Base-by-base conservation (phyloP, 2,888 invertebrate genomes). In the Hypena proboscidalis region DNA sequence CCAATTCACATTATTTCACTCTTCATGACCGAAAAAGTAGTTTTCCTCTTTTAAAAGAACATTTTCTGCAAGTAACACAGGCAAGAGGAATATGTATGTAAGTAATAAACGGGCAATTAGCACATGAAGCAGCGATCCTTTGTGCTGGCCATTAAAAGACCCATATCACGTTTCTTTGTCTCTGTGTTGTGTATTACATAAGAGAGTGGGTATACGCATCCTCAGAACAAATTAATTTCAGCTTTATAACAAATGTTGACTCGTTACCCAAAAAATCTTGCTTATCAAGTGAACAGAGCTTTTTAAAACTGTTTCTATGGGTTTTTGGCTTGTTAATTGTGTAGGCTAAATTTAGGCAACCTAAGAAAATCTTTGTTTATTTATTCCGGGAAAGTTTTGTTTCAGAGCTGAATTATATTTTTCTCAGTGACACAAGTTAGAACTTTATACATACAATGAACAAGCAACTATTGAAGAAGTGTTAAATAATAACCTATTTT, bases 151-250 rank as follows among this genome's bases (percentile, higher is more conserved):
- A 77, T 83, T 84, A 80, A 70, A 67, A 71, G 72, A 84, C 83
- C 83, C 85, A 80, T 80, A 81, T 84, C 86, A 86, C 80, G 81
- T 80, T 80, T 81, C 85, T 85, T 80, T 86, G 80, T 74, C 72
- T 71, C 68, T 70, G 71, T 69, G 61, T 40, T 70, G 67, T 69
- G 71, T 69, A 62, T 43, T 47, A 66, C 57, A 58, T 68, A 63
- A 63, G 49, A 62, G 60, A 67, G 67, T 67, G 70, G 68, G 61
- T 66, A 64, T 65, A 73, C 68, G 63, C 64, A 54, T 57, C 71
- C 75, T 53, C 70, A 67, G 75, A 77, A 80, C 78, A 76, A 82
- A 84, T 84, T 84, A 84, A 83, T 82, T 80, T 81, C 70, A 74
- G 71, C 74, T 80, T 66, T 63, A 65, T 67, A 79, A 81, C 80